Evolutionary conservation across 2,113 vertebrate species (phyloP).

Genomic region (Rousettus leschenaultii): DNA sequence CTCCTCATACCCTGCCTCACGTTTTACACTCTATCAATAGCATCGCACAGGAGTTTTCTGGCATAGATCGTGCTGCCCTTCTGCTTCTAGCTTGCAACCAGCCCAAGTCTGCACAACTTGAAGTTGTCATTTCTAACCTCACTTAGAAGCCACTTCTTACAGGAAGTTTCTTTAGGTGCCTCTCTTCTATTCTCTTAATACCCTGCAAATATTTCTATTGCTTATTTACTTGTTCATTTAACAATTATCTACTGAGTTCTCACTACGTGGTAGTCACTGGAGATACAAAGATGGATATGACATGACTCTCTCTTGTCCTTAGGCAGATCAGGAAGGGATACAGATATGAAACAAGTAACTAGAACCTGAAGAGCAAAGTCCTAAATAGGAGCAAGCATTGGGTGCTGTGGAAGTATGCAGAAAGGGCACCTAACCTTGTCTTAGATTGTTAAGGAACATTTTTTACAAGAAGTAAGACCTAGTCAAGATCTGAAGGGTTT

Average conservation of each 20-base stretch:
- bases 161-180: not conserved
- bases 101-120: not conserved
- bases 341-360: not conserved
- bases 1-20: not conserved
- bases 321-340: not conserved
- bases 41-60: not conserved
- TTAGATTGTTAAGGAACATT: not conserved
- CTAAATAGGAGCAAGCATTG: not conserved
- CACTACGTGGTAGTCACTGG: not conserved
- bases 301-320: not conserved
- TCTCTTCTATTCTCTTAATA: not conserved
- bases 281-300: not conserved
- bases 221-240: not conserved
- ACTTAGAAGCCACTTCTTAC: not conserved
- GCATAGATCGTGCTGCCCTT: not conserved
- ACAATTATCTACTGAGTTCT: not conserved
- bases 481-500: not conserved
- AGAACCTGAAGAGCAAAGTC: not conserved
- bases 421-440: not conserved
- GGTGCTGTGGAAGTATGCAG: not conserved
- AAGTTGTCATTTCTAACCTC: not conserved
- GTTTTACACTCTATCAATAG: not conserved
- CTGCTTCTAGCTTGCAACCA: not conserved
- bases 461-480: not conserved
- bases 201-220: not conserved